Evolutionary conservation across 2,888 invertebrate species (phyloP).

Genomic region (Phytoseiulus persimilis): DNA sequence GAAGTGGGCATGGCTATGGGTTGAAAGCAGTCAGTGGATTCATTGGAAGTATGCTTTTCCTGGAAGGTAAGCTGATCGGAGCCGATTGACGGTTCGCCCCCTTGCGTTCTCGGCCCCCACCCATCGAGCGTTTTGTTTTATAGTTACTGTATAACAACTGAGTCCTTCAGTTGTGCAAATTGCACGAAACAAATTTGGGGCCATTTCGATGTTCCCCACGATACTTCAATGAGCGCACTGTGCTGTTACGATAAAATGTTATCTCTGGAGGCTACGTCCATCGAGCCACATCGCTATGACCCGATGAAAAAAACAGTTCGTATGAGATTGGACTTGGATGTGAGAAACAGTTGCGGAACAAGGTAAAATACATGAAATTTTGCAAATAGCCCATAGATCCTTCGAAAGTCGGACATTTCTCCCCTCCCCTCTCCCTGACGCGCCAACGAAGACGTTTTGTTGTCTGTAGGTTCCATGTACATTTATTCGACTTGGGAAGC

Average conservation of each 20-base stretch:
- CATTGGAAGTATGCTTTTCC: slow-evolving; percentile 10
- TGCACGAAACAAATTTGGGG: neutral
- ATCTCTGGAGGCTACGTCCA: neutral
- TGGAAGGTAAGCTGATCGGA: neutral
- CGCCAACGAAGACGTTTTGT: neutral
- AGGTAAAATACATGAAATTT: neutral
- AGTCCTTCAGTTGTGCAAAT: neutral
- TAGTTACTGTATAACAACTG: slow-evolving; percentile 7
- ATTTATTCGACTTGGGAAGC: neutral
- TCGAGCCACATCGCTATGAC: neutral
- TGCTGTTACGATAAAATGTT: slow-evolving; percentile 16
- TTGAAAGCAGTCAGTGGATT: slow-evolving; percentile 9
- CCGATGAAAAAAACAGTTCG: neutral
- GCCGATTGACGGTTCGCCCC: neutral
- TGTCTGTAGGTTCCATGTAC: neutral
- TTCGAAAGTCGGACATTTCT: too few relatives aligned
- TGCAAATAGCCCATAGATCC: too few relatives aligned
- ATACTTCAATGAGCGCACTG: neutral
- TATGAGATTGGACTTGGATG: neutral
- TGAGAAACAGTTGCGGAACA: neutral
- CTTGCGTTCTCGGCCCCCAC: too few relatives aligned
- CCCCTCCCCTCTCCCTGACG: too few relatives aligned
- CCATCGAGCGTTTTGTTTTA: too few relatives aligned
- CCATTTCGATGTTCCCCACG: neutral
- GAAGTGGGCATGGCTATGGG: neutral